A percentile compares a stretch with the other conserved stretches of the same genome.
Evolutionary conservation across 2,888 invertebrate genomes (phyloP).

Genomic region (Deilephila porcellus): DNA sequence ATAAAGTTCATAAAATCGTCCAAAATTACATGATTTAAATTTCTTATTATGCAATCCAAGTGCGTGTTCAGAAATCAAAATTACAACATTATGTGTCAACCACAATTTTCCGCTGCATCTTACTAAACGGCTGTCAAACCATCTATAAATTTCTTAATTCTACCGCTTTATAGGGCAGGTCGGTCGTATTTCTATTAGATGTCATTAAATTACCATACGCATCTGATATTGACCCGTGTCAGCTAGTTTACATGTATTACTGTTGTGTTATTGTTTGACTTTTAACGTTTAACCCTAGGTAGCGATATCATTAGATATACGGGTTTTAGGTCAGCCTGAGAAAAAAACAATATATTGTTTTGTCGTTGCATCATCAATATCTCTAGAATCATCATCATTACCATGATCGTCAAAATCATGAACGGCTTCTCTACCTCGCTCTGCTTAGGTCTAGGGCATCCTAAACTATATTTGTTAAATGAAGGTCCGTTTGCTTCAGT

Average conservation of each 20-base stretch:
- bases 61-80: neutral
- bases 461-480: too few relatives aligned
- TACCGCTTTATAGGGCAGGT: slow-evolving; percentile 9
- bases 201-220: slow-evolving; percentile 10
- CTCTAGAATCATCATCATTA: too few relatives aligned
- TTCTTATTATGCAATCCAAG: neutral
- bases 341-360: too few relatives aligned
- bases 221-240: slow-evolving; percentile 7
- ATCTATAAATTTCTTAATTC: neutral
- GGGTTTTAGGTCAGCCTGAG: too few relatives aligned
- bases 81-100: neutral
- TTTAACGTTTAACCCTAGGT: too few relatives aligned
- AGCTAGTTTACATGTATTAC: neutral
- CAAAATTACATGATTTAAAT: neutral
- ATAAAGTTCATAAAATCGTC: neutral
- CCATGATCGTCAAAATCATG: too few relatives aligned
- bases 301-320: too few relatives aligned
- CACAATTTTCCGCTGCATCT: neutral
- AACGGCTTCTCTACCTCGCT: too few relatives aligned
- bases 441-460: too few relatives aligned
- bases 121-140: neutral
- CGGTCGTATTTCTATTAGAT: neutral
- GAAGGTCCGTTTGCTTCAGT: too few relatives aligned
- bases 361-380: too few relatives aligned
- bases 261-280: neutral